Evolutionary conservation across 2,888 invertebrate genomes (phyloP).

Genomic region (Phymatocera aterrima): DNA sequence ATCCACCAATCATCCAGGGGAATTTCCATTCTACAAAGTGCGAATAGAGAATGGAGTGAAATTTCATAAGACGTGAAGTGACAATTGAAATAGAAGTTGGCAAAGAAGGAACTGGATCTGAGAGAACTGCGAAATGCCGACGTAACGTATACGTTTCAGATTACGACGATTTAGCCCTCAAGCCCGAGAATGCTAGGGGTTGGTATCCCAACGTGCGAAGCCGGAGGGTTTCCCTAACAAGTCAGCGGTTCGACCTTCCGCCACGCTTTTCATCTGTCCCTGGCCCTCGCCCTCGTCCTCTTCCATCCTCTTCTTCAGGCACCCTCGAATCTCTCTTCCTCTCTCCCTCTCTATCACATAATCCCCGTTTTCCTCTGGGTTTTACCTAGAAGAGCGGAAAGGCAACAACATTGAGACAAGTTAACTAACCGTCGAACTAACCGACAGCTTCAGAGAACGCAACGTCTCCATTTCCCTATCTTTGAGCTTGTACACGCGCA

Average conservation of each 20-base stretch:
- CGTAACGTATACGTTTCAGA: slow-evolving; percentile 26
- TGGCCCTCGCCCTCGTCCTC: slow-evolving; percentile 43
- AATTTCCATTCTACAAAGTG: no score
- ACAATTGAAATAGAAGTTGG: not conserved
- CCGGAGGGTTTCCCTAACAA: slow-evolving; percentile 33
- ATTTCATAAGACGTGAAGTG: not conserved
- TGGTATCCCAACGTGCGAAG: slow-evolving; percentile 19
- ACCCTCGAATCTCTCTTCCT: no score
- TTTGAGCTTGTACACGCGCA: not conserved
- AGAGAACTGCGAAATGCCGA: not conserved
- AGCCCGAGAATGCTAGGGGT: not conserved
- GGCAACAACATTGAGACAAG: slow-evolving; percentile 63
- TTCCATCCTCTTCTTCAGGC: no score
- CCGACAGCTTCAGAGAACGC: slow-evolving; percentile 18
- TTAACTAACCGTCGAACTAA: slow-evolving; percentile 64
- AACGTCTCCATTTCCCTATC: slow-evolving; percentile 29
- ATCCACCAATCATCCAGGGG: no score
- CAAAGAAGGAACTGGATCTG: not conserved
- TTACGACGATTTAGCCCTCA: slow-evolving; percentile 35
- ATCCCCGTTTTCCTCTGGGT: slow-evolving; percentile 49
- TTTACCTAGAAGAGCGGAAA: slow-evolving; percentile 50
- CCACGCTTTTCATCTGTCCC: slow-evolving; percentile 34
- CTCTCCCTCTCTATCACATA: slow-evolving; percentile 15
- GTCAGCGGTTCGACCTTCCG: not conserved
- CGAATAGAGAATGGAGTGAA: not conserved